These are phyloP conservation scores for Falco novaeseelandiae DNA, from an alignment of 2,797 vertebrate species.

Conservation along the genomic window DNA sequence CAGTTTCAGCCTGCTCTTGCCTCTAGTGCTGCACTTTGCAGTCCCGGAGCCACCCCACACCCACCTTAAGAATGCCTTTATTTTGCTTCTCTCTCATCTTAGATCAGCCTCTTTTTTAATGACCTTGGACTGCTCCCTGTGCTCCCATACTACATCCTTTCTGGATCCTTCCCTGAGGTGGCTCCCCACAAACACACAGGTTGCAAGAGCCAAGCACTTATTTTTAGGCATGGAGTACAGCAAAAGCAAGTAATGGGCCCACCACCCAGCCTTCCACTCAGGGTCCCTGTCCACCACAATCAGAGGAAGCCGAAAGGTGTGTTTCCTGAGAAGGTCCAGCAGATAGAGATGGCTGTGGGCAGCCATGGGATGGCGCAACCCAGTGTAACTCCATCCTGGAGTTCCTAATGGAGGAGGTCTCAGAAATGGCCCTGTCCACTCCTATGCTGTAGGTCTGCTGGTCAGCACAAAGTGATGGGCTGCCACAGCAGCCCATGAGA, in stretches of 20 bases:
- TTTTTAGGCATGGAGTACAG: not conserved
- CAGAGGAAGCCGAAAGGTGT: not conserved
- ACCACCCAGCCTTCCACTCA: not conserved
- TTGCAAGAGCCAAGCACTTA: not conserved
- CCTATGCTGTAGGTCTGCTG: not conserved
- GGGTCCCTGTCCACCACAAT: not conserved
- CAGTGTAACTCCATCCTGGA: not conserved
- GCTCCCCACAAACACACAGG: accelerated
- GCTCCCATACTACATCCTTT: not conserved
- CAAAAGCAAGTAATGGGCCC: not conserved
- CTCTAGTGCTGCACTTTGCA: not conserved
- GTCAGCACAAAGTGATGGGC: not conserved
- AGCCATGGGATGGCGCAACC: not conserved
- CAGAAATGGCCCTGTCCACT: not conserved
- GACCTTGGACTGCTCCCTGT: not conserved
- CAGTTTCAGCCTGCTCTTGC: not conserved
- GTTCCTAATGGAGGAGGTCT: not conserved
- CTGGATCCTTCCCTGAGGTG: not conserved
- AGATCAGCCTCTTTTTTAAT: not conserved
- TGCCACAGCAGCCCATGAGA: not conserved
- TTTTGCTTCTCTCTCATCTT: not conserved
- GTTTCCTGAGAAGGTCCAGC: not conserved
- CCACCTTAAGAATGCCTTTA: not conserved
- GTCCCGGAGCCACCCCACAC: not conserved
- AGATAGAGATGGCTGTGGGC: not conserved